phyloP scores from a whole-genome alignment of 2,888 invertebrate genomes.

The Chrysotoxum bicinctum region DNA sequence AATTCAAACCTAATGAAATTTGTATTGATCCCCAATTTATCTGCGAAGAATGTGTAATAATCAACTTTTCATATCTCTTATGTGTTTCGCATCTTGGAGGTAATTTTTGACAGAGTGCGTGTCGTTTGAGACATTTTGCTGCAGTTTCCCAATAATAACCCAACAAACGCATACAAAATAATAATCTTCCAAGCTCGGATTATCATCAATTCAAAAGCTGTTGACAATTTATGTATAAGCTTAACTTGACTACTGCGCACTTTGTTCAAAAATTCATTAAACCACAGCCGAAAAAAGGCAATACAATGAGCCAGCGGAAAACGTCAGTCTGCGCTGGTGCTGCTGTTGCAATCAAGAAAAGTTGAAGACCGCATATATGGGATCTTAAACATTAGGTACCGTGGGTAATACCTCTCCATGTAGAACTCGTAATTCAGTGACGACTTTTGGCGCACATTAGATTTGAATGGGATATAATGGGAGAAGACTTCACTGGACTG shows the following conservation, averaged over 20 bases:
- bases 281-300: not conserved
- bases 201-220: constrained; percentile 11
- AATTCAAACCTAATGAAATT: too few relatives aligned
- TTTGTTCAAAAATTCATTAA: constrained; percentile 15
- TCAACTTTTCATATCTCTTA: not conserved
- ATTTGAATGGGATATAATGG: constrained; percentile 3
- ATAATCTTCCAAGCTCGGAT: not conserved
- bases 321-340: not conserved
- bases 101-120: constrained; percentile 2
- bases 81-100: not conserved
- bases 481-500: constrained; percentile 27
- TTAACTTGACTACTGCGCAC: constrained; percentile 6
- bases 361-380: not conserved
- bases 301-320: not conserved
- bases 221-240: constrained; percentile 38
- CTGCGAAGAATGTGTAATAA: not conserved
- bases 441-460: constrained; percentile 40
- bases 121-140: not conserved
- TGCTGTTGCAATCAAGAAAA: constrained; percentile 19
- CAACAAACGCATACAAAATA: not conserved
- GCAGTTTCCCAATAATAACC: not conserved
- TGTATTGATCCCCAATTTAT: too few relatives aligned
- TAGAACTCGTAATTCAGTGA: constrained; percentile 36
- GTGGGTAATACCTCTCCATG: not conserved
- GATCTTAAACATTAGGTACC: not conserved